A percentile compares a stretch with the other conserved stretches of the same genome.
Conservation (phyloP, 1,140 invertebrate genomes). For the Drusus annulatus region DNA sequence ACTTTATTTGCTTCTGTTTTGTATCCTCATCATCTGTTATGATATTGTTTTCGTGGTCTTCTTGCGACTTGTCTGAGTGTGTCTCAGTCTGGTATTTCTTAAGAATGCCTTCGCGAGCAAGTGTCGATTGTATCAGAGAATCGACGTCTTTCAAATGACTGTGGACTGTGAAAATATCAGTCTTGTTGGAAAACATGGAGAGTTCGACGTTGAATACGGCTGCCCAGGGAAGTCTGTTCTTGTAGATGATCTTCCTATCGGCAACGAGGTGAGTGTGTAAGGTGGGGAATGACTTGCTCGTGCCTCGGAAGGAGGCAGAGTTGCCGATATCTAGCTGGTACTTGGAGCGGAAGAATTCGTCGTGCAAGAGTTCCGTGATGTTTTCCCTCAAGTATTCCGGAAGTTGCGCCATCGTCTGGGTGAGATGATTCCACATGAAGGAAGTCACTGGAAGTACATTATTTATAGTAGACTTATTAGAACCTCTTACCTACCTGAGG, state of each 20-base stretch:
- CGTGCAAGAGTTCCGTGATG: neutral
- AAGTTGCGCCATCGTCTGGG: neutral
- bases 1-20: neutral
- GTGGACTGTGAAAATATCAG: neutral
- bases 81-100: neutral
- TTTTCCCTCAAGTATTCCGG: neutral
- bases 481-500: no score
- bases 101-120: neutral
- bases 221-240: constrained; percentile 1
- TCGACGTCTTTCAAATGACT: neutral
- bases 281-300: neutral
- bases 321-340: constrained; percentile 23
- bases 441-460: constrained; percentile 26
- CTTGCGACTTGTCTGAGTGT: neutral
- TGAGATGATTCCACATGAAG: constrained; percentile 30
- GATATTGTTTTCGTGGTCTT: neutral
- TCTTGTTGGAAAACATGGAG: constrained; percentile 7
- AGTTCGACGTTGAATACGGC: neutral
- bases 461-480: no score
- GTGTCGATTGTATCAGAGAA: neutral
- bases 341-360: constrained; percentile 19
- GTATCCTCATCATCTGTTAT: neutral
- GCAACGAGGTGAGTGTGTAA: neutral
- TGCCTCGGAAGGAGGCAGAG: neutral
- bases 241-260: constrained; percentile 5